Percentiles rank a stretch among this genome's conserved stretches.
These are phyloP conservation scores for Embidobia sp. DNA, from an alignment of 2,888 invertebrate genomes.

Conservation along the genomic window DNA sequence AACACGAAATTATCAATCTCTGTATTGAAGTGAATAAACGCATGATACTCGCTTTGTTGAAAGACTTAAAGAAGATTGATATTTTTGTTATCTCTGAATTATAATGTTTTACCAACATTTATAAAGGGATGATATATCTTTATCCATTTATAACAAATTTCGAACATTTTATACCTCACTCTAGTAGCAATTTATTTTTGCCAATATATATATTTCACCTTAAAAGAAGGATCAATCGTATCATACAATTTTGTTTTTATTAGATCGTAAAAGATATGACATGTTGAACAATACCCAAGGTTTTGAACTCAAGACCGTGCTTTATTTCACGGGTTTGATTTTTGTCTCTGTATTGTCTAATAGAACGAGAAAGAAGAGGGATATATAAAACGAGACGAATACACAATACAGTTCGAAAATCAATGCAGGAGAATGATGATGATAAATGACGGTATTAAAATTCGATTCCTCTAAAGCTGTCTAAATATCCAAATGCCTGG, in stretches of 20 bases:
- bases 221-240: slow-evolving; percentile 21
- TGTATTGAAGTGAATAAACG: too few species aligned
- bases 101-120: slow-evolving; percentile 1
- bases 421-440: background rate
- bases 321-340: slow-evolving; percentile 33
- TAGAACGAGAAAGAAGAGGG: background rate
- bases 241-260: slow-evolving; percentile 35
- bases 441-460: slow-evolving; percentile 26
- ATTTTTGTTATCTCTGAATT: too few species aligned
- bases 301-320: slow-evolving; percentile 14
- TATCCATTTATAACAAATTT: slow-evolving; percentile 13
- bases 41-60: too few species aligned
- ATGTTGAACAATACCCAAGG: slow-evolving; percentile 25
- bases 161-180: slow-evolving; percentile 1
- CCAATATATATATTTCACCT: slow-evolving; percentile 16
- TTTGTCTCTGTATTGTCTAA: slow-evolving; percentile 13
- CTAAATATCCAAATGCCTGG: slow-evolving; percentile 31
- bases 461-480: slow-evolving; percentile 25
- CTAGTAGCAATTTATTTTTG: slow-evolving; percentile 18
- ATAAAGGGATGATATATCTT: background rate
- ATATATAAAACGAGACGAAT: background rate
- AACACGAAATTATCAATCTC: too few species aligned
- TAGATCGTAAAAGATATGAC: slow-evolving; percentile 48
- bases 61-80: too few species aligned
- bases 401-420: slow-evolving; percentile 13